Evolutionary conservation across 2,113 vertebrate genomes (phyloP), one percentile per base, ranked within the genome.

Genomic region (Glareola pratincola): DNA sequence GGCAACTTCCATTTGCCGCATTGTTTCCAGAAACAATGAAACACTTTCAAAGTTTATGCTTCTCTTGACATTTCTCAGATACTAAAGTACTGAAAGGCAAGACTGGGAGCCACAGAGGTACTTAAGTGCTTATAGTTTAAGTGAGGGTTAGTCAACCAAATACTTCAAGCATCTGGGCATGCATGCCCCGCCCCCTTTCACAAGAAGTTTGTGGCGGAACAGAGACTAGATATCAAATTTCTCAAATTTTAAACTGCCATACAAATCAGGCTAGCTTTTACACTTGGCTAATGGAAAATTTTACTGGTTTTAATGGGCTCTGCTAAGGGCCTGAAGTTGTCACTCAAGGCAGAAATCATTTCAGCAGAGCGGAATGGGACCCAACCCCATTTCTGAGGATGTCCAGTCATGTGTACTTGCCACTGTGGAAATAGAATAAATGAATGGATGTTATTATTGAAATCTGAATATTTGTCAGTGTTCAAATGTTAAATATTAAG

Each of bases 1-100:
- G 30, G 66, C 60, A 85, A 56, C 51, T 41, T 75, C 30, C 43
- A 36, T 67, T 78, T 78, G n/a, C 45, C 56, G 60, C 57, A 67
- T 84, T 89, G 64, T 87, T 95, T 89, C 91, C 91, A 93, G 71
- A 94, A 96, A 26, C 73, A 89, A 91, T 59, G 69, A 71, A 92
- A 72, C 29, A 11, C 74, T 96, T 85, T 9, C 64, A 84, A 71
- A 86, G 68, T 71, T 94, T 84, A 94, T 67, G 59, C 41, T 88
- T 88, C 92, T 88, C 88, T 57, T 93, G 85, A 91, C 80, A 88
- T 90, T 95, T 93, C 77, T 94, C 85, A 85, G 85, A 60, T 68
- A 76, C 57, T 79, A 6, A 72, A 68, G 69, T 37, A 68, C 66
- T 48, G 74, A 60, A 93, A 88, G 57, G 81, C 85, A 85, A 79